These are phyloP conservation scores for Rhaphigaster nebulosa DNA, from an alignment of 2,888 invertebrate species.

Conservation along the genomic window DNA sequence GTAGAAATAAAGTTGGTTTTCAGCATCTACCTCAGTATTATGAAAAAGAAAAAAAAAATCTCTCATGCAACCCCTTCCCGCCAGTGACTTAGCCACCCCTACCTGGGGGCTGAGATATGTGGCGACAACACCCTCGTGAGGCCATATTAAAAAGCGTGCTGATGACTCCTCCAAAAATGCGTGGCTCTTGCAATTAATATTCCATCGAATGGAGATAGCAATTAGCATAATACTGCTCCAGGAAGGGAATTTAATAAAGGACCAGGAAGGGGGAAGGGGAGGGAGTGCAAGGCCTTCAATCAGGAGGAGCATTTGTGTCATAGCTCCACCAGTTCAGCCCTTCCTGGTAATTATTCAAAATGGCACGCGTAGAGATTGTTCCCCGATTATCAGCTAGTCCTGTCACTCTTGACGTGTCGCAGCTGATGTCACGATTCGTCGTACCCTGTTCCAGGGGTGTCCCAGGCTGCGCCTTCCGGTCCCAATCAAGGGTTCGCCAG, in stretches of 20 bases:
- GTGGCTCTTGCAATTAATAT: conserved; percentile 40
- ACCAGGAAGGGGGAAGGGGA: background rate
- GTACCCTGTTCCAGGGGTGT: background rate
- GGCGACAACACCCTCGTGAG: background rate
- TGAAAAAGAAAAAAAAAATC: background rate
- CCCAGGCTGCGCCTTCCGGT: background rate
- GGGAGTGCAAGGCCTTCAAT: background rate
- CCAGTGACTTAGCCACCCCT: background rate
- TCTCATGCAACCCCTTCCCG: background rate
- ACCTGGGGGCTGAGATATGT: background rate
- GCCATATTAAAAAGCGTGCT: conserved; percentile 32
- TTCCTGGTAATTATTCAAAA: conserved; percentile 24
- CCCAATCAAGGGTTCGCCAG: background rate
- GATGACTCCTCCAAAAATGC: conserved; percentile 41
- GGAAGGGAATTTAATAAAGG: conserved; percentile 33
- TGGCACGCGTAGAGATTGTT: background rate
- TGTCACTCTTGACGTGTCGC: background rate
- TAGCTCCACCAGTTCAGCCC: background rate
- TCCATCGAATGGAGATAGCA: conserved; percentile 39
- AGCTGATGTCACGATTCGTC: background rate
- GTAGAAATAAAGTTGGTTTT: background rate
- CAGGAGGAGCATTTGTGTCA: conserved; percentile 46
- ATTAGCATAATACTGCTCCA: conserved; percentile 41
- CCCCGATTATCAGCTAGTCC: conserved; percentile 27
- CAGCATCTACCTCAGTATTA: background rate